Conservation (phyloP, 2,888 invertebrate genomes). For the Archips xylosteana region DNA sequence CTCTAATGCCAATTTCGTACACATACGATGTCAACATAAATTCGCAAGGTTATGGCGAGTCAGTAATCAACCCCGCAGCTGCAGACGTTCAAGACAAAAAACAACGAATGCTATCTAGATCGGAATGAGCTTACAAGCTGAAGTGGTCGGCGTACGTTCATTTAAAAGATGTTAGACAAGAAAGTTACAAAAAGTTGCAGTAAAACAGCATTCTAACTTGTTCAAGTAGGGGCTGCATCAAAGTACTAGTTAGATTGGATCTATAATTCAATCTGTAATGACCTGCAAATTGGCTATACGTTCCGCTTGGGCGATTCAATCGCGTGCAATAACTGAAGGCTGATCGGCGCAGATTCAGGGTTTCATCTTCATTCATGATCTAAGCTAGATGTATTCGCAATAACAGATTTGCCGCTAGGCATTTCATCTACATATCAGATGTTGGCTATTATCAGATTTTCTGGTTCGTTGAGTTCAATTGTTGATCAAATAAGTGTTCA, state of each 20-base stretch:
- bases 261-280: constrained; percentile 60
- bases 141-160: constrained; percentile 11
- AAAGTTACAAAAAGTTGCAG: background rate
- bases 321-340: constrained; percentile 65
- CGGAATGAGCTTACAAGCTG: constrained; percentile 7
- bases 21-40: constrained; percentile 53
- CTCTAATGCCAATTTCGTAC: constrained; percentile 59
- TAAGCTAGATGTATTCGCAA: constrained; percentile 52
- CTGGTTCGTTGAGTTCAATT: constrained; percentile 55
- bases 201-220: constrained; percentile 1
- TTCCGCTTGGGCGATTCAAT: constrained; percentile 64
- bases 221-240: constrained; percentile 7
- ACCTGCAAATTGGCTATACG: constrained; percentile 69
- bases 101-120: constrained; percentile 53
- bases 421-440: constrained; percentile 58
- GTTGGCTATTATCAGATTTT: constrained; percentile 54
- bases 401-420: constrained; percentile 68
- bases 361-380: constrained; percentile 50
- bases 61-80: constrained; percentile 67
- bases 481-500: constrained; percentile 39
- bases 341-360: constrained; percentile 61
- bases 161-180: constrained; percentile 6
- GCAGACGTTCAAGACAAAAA: constrained; percentile 59
- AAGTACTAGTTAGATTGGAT: constrained; percentile 27
- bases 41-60: constrained; percentile 62